phyloP scores from a whole-genome alignment of 2,888 invertebrate species.

The Dryadula phaetusa region DNA sequence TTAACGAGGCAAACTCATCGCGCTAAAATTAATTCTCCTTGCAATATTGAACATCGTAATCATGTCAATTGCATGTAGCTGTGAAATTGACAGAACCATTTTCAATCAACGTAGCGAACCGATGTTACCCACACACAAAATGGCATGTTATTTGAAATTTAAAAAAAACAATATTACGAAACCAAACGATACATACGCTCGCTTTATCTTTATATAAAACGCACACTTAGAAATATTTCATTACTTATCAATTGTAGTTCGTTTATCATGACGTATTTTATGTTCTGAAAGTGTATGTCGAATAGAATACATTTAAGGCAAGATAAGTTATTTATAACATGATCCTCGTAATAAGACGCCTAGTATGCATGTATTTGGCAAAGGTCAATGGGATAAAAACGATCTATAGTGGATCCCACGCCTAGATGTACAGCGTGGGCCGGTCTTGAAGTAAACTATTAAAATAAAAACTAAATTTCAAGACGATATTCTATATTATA shows the following conservation, averaged over 20 bases:
- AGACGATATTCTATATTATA: not conserved
- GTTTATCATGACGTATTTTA: slow-evolving; percentile 19
- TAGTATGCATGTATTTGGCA: slow-evolving; percentile 12
- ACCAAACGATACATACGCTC: slow-evolving; percentile 9
- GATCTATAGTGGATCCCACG: slow-evolving; percentile 16
- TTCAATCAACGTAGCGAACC: slow-evolving; percentile 33
- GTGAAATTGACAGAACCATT: slow-evolving; percentile 33
- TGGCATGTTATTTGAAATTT: slow-evolving; percentile 30
- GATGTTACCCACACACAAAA: slow-evolving; percentile 27
- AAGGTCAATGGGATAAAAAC: slow-evolving; percentile 21
- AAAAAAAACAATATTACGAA: slow-evolving; percentile 30
- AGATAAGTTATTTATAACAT: not conserved
- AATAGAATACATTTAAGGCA: not conserved
- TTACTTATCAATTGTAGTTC: slow-evolving; percentile 19
- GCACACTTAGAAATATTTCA: slow-evolving; percentile 18
- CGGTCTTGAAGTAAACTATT: not conserved
- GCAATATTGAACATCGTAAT: slow-evolving; percentile 24
- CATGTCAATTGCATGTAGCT: slow-evolving; percentile 34
- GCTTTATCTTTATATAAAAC: slow-evolving; percentile 19
- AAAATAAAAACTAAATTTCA: not conserved
- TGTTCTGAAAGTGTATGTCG: not conserved
- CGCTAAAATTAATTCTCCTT: slow-evolving; percentile 10
- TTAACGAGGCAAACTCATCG: slow-evolving; percentile 14
- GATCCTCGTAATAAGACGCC: not conserved
- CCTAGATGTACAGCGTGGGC: slow-evolving; percentile 11